These are phyloP conservation scores for Drosophila fungiperda DNA, from an alignment of 2,888 invertebrate species.

Conservation along the genomic window DNA sequence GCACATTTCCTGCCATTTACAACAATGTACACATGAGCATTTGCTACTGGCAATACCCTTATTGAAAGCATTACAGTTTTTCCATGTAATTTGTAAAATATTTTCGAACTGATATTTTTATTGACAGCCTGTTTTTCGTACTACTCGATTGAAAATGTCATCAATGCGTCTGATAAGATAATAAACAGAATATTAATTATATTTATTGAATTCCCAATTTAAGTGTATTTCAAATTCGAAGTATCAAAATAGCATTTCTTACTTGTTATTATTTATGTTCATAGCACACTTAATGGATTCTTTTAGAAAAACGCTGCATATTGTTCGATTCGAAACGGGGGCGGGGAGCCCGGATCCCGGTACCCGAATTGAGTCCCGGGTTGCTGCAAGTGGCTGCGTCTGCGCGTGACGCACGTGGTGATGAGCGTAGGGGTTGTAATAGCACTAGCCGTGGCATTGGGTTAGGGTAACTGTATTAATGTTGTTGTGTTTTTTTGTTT, in stretches of 20 bases:
- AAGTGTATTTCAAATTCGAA: neutral
- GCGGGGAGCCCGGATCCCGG: conserved; percentile 42
- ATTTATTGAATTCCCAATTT: neutral
- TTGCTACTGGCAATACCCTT: conserved; percentile 46
- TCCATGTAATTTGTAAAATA: neutral
- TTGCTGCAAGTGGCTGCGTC: conserved; percentile 61
- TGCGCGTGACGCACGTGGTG: conserved; percentile 77
- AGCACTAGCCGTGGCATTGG: neutral
- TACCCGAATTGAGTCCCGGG: conserved; percentile 33
- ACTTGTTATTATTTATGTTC: conserved; percentile 66
- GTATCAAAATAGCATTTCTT: neutral
- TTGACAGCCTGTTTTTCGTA: neutral
- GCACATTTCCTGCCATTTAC: conserved; percentile 77
- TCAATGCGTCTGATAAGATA: neutral
- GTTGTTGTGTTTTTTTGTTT: neutral
- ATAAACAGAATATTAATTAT: neutral
- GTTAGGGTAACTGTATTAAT: conserved; percentile 11
- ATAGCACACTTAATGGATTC: conserved; percentile 70
- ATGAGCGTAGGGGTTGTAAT: conserved; percentile 54
- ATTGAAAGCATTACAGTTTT: neutral
- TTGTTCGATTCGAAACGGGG: conserved; percentile 67
- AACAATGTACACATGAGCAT: conserved; percentile 51
- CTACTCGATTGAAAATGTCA: neutral
- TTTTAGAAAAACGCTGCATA: conserved; percentile 58
- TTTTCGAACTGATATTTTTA: neutral